Evolutionary conservation across 1,140 invertebrate genomes (phyloP).

Genomic region (Agrilus planipennis): DNA sequence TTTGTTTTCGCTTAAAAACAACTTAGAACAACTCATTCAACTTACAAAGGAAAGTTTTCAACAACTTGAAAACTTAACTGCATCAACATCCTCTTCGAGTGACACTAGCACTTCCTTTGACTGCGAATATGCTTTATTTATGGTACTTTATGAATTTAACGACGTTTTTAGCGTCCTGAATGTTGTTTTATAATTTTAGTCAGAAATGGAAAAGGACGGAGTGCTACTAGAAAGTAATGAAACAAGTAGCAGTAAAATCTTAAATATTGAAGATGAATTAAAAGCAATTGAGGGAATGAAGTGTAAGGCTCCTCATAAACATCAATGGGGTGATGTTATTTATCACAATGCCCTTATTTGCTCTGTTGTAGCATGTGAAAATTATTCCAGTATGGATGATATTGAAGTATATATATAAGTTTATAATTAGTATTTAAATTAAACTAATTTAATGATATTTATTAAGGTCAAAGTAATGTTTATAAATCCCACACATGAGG

Average conservation of each 20-base stretch:
- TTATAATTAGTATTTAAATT: too few species aligned
- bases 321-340: slow-evolving; percentile 58
- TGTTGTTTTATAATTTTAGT: slow-evolving; percentile 19
- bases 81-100: neutral
- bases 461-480: slow-evolving; percentile 68
- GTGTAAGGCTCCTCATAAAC: slow-evolving; percentile 66
- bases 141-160: slow-evolving; percentile 30
- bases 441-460: too few species aligned
- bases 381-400: slow-evolving; percentile 38
- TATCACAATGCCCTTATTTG: slow-evolving; percentile 70
- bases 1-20: slow-evolving; percentile 44
- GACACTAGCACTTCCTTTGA: slow-evolving; percentile 35
- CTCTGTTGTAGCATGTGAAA: slow-evolving; percentile 10
- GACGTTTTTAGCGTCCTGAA: slow-evolving; percentile 1
- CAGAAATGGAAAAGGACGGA: slow-evolving; percentile 35
- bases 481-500: slow-evolving; percentile 71
- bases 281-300: slow-evolving; percentile 62
- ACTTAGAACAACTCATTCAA: slow-evolving; percentile 50
- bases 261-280: slow-evolving; percentile 45
- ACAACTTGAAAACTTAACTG: slow-evolving; percentile 12
- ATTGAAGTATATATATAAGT: slow-evolving; percentile 47
- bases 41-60: slow-evolving; percentile 46
- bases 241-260: slow-evolving; percentile 15
- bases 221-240: slow-evolving; percentile 21
- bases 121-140: slow-evolving; percentile 58